Evolutionary conservation across 2,888 invertebrate genomes (phyloP), one percentile per base, ranked within the genome.

Genomic region (Mimumesa dahlbomi): DNA sequence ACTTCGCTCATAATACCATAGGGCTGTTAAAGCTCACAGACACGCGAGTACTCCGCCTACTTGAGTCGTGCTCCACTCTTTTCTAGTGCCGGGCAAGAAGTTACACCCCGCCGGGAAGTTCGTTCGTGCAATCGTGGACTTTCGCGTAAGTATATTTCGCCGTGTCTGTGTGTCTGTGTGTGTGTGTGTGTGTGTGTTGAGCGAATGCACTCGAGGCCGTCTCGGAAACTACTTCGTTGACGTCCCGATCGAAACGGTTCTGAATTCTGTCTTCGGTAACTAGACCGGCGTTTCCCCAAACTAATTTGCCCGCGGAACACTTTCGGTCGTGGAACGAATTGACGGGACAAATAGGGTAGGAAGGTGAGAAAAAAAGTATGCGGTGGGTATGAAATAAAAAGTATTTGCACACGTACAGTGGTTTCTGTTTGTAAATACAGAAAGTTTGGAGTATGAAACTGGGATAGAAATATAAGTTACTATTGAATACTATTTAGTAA

Each of bases 1-100:
- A 70, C 70, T 77, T 73, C 63, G 58, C 64, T 76, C 77, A 77
- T 77, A 77, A 77, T 73, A 62, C 58, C 61, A 62, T 73, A 52
- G 71, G 65, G 43, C 62, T 59, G 78, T 77, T 78, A 78, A 68
- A 75, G 66, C 59, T 64, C 61, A 61, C 65, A 68, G 66, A 66
- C 66, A 73, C 61, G 57, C 77, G 57, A 58, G 68, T 68, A 61
- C 75, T 71, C 70, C 66, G 52, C 56, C 56, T 65, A 54, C 62
- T 70, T 67, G 57, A 73, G 58, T 22, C 45, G 65, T 64, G 46
- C 57, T 73, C 61, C 57, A 68, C 73, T 64, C 68, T 73, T 63
- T 65, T 52, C 70, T 53, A 62, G 64, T 67, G 49, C 58, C 58
- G 58, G 50, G 38, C 73, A 70, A 77, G 67, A 62, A 70, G 70